Evolutionary conservation across 2,888 invertebrate species (phyloP), one percentile per base, ranked within the genome.

Genomic region (Euphydryas editha): DNA sequence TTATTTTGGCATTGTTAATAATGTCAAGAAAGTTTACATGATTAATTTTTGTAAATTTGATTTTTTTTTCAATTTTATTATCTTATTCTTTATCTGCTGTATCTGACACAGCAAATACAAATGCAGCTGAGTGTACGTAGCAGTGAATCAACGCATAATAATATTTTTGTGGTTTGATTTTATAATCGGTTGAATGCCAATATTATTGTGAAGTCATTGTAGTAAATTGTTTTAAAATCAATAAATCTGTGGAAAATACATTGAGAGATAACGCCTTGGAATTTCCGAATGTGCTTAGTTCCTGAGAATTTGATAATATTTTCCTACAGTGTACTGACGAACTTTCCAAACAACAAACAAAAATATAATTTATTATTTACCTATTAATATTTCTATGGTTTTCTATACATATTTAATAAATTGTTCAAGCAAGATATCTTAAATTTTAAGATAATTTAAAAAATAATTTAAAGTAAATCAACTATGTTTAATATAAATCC

Each of bases 151-250:
- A 44, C 42, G n/a, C 42, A n/a, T 44, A 44, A 44, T 39, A 11
- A 11, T 39, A 13, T 44, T 44, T 44, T 44, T 44, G 42, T 44
- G 42, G 42, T 44, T 44, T n/a, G 42, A n/a, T n/a, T 44, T n/a
- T n/a, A 44, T n/a, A n/a, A n/a, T 44, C 42, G 42, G 8, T 15
- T n/a, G 13, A 42, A 42, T 42, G 15, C 4, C 42, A 42, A 42
- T 42, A n/a, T 42, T 42, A 42, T 42, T 42, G 42, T 42, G 42
- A 42, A 42, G 42, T 42, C 42, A 42, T 42, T 42, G 42, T 4
- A 42, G 15, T 42, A 42, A 42, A 42, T 15, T 15, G 42, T 42
- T 15, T 15, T 42, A 42, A n/a, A 42, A 42, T 15, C 15, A n/a
- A 42, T 42, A 42, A 39, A 42, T 42, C 42, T 42, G 15, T 15